Evolutionary conservation across 92 coral and sea anemone species (phyloP).

Genomic region (Phenganax stokvisi): DNA sequence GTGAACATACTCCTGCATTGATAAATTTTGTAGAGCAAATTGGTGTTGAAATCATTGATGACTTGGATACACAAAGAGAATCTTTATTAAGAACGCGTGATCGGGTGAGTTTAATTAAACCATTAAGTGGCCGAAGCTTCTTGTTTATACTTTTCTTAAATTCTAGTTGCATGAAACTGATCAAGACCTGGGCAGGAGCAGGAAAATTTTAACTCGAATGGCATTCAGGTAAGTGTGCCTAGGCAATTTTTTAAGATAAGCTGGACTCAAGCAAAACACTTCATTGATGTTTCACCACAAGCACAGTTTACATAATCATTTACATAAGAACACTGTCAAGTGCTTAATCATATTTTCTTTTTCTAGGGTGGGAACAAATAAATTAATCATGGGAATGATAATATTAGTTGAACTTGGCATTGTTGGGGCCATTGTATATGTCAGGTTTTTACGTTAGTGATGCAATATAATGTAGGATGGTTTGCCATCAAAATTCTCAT

Average conservation of each 20-base stretch:
- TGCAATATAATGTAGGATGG: background rate
- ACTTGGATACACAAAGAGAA: constrained; percentile 64
- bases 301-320: background rate
- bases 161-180: constrained; percentile 79
- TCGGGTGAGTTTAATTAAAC: constrained; percentile 51
- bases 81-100: constrained; percentile 78
- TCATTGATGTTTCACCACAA: background rate
- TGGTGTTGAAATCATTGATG: constrained; percentile 84
- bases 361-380: constrained; percentile 94
- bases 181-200: constrained; percentile 70
- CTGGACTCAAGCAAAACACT: constrained; percentile 74
- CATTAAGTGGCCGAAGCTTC: too few relatives aligned
- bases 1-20: background rate
- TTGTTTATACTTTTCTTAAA: background rate
- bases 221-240: constrained; percentile 69
- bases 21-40: constrained; percentile 61
- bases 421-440: constrained; percentile 81
- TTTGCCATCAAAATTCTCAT: background rate
- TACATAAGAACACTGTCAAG: background rate
- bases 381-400: constrained; percentile 66
- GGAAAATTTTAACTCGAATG: constrained; percentile 89
- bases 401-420: constrained; percentile 87
- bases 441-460: constrained; percentile 52
- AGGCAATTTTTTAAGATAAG: constrained; percentile 53
- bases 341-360: background rate